Conservation (phyloP, 2,113 vertebrate species). For the Phalacrocorax pelagicus region DNA sequence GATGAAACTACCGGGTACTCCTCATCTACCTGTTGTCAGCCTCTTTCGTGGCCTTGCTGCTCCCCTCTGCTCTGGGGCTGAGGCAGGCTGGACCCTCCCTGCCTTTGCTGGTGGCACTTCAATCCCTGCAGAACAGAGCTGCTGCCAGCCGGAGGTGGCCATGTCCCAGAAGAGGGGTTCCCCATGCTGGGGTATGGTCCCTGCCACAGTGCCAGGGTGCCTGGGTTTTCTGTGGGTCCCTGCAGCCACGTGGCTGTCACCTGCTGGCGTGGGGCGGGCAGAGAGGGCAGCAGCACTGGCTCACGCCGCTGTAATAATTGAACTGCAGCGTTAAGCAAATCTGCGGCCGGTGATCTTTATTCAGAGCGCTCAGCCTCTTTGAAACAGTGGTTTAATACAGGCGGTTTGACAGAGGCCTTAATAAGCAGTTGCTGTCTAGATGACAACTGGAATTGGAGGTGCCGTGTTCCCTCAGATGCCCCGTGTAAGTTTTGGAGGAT, state of each 20-base stretch:
- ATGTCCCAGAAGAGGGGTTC: background rate
- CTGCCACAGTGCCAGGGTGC: accelerated
- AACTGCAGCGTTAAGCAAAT: background rate
- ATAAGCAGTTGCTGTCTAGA: background rate
- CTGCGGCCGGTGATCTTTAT: background rate
- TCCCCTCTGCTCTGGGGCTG: background rate
- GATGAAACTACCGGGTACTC: background rate
- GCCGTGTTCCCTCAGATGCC: background rate
- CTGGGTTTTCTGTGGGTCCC: background rate
- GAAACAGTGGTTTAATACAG: background rate
- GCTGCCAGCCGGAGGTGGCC: background rate
- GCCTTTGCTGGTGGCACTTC: background rate
- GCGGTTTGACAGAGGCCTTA: background rate
- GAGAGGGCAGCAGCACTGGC: background rate
- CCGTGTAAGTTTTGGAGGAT: background rate
- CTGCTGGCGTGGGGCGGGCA: background rate
- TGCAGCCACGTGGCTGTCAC: background rate
- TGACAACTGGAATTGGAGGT: background rate
- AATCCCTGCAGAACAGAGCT: background rate
- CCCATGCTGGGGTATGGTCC: accelerated
- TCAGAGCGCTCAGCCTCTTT: background rate
- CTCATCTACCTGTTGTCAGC: background rate
- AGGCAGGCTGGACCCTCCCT: background rate
- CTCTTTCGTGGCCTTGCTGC: background rate
- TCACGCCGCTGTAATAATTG: background rate